phyloP scores from a whole-genome alignment of 2,888 invertebrate species.

The Ochropleura leucogaster region DNA sequence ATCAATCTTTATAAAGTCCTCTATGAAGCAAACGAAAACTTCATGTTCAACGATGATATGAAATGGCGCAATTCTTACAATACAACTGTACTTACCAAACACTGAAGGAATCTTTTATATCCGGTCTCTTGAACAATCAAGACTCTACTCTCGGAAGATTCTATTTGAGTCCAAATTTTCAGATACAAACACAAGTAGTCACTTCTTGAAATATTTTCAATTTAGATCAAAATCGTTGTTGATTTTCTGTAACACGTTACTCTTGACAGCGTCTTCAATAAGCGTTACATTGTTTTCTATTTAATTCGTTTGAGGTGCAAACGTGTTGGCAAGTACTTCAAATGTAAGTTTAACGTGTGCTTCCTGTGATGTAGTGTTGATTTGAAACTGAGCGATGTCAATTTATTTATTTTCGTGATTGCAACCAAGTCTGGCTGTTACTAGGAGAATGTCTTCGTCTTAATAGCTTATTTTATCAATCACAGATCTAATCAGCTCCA shows the following conservation, averaged over 20 bases:
- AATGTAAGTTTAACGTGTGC: constrained; percentile 50
- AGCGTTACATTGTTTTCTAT: constrained; percentile 52
- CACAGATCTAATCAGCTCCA: background rate
- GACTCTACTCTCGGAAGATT: constrained; percentile 17
- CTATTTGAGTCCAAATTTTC: constrained; percentile 10
- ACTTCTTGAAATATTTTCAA: constrained; percentile 10
- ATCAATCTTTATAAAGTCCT: constrained; percentile 6
- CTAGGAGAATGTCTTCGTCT: background rate
- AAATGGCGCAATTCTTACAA: constrained; percentile 1
- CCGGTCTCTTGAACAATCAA: constrained; percentile 46
- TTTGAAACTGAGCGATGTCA: constrained; percentile 42
- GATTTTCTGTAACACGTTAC: constrained; percentile 34
- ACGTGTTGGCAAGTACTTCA: constrained; percentile 59
- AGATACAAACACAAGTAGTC: background rate
- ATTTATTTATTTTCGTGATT: constrained; percentile 36
- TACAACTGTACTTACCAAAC: constrained; percentile 5
- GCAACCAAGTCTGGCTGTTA: background rate
- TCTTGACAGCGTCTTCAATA: constrained; percentile 38
- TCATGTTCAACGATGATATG: background rate
- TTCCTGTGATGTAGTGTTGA: constrained; percentile 47
- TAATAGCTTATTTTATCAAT: background rate
- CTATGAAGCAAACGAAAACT: background rate
- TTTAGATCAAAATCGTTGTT: constrained; percentile 17
- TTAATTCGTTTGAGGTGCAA: constrained; percentile 41
- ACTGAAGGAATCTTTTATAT: constrained; percentile 2